Base-by-base conservation (phyloP, 2,113 vertebrate species). In the Alexandromys fortis region DNA sequence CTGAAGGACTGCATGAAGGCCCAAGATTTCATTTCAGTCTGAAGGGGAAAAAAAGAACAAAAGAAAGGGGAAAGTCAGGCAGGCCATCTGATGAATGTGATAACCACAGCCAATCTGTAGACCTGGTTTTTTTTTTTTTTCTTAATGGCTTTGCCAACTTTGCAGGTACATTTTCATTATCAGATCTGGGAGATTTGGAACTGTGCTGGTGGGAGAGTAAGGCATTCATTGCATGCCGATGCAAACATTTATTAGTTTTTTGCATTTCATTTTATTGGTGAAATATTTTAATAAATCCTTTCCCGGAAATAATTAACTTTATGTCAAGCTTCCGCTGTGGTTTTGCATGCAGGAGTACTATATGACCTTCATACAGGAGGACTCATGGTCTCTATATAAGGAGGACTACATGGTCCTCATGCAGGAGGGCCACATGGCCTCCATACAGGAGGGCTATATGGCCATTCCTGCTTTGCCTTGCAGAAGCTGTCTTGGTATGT, bases 221-320 rank as follows among this genome's bases (percentile, higher is more conserved):
- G 45, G 35, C 35, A 26, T 91, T 73, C 38, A 55, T 52, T 76
- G 82, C 26, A 9, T 5, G 38, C 86, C 92, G 55, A 42, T 78
- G 49, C 49, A 45, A 78, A 45, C 73, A 52, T 91, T 86, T 83
- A 21, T 73, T 49, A n/a, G 5, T 30, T 68, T 68, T 35, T 73
- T 89, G 28, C 8, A 76, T 73, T 67, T 35, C 3, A n/a, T 95
- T 94, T 89, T 63, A 55, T 89, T 38, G 38, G 82, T 91, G 45
- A 77, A 47, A 12, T 86, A 28, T 94, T 89, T 63, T 65, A 83
- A 65, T 91, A 45, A 90, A 91, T 91, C 86, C 11, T 95, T 92
- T 91, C 42, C 94, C 55, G 87, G 78, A 75, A 89, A 49, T 94
- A 92, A 78, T 89, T 49, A 91, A 94, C 81, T 90, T 26, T 52